These are phyloP conservation scores for Tromatobia lineatoria DNA, from an alignment of 2,888 invertebrate species.

Conservation along the genomic window DNA sequence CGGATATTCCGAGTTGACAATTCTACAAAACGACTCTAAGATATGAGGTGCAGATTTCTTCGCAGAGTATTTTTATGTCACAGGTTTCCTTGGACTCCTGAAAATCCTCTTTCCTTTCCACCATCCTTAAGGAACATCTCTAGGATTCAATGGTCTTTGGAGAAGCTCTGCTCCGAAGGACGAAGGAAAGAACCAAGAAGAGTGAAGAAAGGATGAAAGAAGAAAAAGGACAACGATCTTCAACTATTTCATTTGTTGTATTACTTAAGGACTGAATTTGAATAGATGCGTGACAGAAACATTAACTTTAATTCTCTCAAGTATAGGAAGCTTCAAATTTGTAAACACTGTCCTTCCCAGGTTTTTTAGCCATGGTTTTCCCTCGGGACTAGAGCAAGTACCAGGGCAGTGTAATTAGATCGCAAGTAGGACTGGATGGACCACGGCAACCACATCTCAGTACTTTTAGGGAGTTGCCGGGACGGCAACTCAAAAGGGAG, in stretches of 20 bases:
- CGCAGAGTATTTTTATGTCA: background rate
- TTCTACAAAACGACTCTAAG: background rate
- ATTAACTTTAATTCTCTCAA: background rate
- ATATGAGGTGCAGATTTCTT: background rate
- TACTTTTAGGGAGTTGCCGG: background rate
- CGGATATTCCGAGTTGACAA: conserved; percentile 20
- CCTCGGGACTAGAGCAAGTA: conserved; percentile 9
- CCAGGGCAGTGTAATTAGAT: conserved; percentile 10
- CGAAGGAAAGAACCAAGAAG: background rate
- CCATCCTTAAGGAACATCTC: background rate
- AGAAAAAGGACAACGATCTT: background rate
- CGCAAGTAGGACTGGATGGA: conserved; percentile 13
- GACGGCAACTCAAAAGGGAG: too few species aligned
- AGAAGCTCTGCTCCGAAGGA: background rate
- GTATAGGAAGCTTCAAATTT: background rate
- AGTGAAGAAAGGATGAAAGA: background rate
- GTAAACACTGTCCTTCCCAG: background rate
- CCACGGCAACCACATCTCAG: conserved; percentile 34
- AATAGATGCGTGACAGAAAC: background rate
- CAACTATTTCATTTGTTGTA: background rate
- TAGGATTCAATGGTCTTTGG: background rate
- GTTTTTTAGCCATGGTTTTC: conserved; percentile 1
- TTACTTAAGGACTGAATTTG: background rate
- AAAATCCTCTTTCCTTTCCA: background rate
- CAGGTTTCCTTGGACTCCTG: conserved; percentile 3